Percentiles rank a stretch among this genome's conserved stretches.
These are phyloP conservation scores for Lycopodina hypogea DNA, from an alignment of 37 sponge, comb jelly and placozoan species.

Conservation along the genomic window DNA sequence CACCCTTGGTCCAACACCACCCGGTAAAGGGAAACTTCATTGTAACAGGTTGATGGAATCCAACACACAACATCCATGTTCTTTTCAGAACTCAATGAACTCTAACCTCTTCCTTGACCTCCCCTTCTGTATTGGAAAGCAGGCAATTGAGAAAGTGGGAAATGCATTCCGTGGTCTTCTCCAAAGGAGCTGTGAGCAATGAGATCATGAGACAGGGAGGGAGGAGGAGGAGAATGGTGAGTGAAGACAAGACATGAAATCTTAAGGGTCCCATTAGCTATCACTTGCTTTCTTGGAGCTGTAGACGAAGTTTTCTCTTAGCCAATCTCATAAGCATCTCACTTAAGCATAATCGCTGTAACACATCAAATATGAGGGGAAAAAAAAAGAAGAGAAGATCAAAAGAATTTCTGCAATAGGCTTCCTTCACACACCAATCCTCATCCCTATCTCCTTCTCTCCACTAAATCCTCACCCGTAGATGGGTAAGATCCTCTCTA, in stretches of 20 bases:
- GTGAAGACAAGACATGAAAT: too few species aligned
- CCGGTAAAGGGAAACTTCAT: too few species aligned
- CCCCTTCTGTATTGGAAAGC: slow-evolving; percentile 7
- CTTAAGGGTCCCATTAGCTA: too few species aligned
- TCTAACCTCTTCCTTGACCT: slow-evolving; percentile 12
- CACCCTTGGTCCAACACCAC: too few species aligned
- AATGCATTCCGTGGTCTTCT: slow-evolving; percentile 46
- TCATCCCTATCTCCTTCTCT: neutral
- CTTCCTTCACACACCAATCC: neutral
- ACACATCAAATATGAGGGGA: too few species aligned
- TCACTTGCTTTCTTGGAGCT: slow-evolving; percentile 60
- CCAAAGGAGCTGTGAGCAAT: slow-evolving; percentile 33
- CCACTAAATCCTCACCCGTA: slow-evolving; percentile 21
- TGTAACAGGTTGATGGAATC: too few species aligned
- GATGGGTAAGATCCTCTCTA: slow-evolving; percentile 57
- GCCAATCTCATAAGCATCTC: slow-evolving; percentile 84
- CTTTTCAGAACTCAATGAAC: too few species aligned
- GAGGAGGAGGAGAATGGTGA: neutral
- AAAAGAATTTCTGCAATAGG: neutral
- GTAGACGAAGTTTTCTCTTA: slow-evolving; percentile 62
- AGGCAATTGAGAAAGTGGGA: slow-evolving; percentile 88
- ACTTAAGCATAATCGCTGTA: slow-evolving; percentile 61
- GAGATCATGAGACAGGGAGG: neutral
- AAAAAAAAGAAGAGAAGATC: neutral
- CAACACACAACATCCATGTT: too few species aligned